phyloP scores from a whole-genome alignment of 2,888 invertebrate species.

The Drosophila pullipes region DNA sequence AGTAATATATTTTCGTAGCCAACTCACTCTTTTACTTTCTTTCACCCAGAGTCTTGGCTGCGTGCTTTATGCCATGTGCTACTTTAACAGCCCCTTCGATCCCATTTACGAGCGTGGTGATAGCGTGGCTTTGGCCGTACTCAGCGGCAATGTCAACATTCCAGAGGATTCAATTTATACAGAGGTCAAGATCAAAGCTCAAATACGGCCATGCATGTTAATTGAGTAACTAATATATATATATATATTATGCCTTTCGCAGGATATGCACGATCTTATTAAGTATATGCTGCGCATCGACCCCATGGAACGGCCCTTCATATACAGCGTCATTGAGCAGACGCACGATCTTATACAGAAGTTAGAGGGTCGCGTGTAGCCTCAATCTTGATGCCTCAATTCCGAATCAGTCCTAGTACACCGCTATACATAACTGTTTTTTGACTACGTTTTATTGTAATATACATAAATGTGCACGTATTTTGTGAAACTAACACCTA shows the following conservation, averaged over 20 bases:
- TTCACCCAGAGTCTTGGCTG: conserved; percentile 91
- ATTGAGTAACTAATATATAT: background rate
- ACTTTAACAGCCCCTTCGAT: conserved; percentile 94
- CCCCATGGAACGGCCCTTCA: conserved; percentile 91
- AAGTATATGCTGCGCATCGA: conserved; percentile 90
- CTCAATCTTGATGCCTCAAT: conserved; percentile 15
- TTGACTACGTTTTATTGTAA: conserved; percentile 74
- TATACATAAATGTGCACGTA: conserved; percentile 61
- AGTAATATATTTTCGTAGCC: accelerated
- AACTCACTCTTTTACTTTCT: conserved; percentile 40
- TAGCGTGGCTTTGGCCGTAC: conserved; percentile 93
- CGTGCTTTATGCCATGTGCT: conserved; percentile 93
- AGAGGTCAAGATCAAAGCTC: conserved; percentile 79
- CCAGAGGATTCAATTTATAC: conserved; percentile 89
- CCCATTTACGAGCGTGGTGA: conserved; percentile 93
- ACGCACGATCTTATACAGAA: conserved; percentile 87
- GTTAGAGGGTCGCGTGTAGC: conserved; percentile 87
- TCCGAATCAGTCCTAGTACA: conserved; percentile 51
- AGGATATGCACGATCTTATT: conserved; percentile 90
- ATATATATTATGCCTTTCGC: conserved; percentile 15
- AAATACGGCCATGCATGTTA: background rate
- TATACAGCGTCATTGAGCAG: conserved; percentile 90
- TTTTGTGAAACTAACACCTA: conserved; percentile 53
- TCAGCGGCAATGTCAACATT: conserved; percentile 90
- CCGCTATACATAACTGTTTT: conserved; percentile 61